Percentiles rank a stretch among this genome's conserved stretches.
phyloP scores from a whole-genome alignment of 2,113 vertebrate genomes.

The Strix aluco region DNA sequence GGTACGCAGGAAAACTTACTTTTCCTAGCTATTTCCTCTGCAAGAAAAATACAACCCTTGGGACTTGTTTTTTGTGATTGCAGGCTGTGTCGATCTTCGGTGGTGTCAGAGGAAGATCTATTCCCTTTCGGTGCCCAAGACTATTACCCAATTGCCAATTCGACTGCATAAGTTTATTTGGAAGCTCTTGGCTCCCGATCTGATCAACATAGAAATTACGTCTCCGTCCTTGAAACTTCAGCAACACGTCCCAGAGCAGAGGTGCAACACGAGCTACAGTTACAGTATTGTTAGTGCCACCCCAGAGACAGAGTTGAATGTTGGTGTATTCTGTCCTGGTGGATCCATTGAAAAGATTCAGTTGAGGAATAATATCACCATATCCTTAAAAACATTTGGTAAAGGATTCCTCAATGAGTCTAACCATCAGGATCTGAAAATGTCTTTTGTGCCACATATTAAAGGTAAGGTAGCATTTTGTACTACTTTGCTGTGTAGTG shows the following conservation, averaged over 20 bases:
- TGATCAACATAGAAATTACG: conserved; percentile 70
- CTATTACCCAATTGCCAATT: conserved; percentile 75
- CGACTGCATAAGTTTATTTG: conserved; percentile 82
- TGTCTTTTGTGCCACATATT: conserved; percentile 79
- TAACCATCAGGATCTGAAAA: conserved; percentile 69
- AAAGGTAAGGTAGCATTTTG: conserved; percentile 73
- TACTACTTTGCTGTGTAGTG: not conserved
- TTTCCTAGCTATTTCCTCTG: not conserved
- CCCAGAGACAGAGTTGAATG: conserved; percentile 44
- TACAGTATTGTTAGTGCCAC: conserved; percentile 70
- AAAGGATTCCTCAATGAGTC: conserved; percentile 50
- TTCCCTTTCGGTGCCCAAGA: conserved; percentile 72
- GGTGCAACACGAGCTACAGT: conserved; percentile 71
- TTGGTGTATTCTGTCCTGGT: conserved; percentile 85
- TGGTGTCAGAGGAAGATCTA: conserved; percentile 63
- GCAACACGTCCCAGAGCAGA: conserved; percentile 73
- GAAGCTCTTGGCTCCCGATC: conserved; percentile 75
- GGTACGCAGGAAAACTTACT: not conserved
- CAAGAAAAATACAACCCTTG: not conserved
- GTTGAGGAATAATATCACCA: conserved; percentile 79
- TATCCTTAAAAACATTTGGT: conserved; percentile 68
- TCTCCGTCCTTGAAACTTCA: conserved; percentile 74
- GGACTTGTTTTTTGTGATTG: not conserved
- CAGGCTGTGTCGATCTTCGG: conserved; percentile 69
- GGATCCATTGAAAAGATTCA: conserved; percentile 85